Base-by-base conservation (phyloP, 2,888 invertebrate genomes). In the Tyria jacobaeae region DNA sequence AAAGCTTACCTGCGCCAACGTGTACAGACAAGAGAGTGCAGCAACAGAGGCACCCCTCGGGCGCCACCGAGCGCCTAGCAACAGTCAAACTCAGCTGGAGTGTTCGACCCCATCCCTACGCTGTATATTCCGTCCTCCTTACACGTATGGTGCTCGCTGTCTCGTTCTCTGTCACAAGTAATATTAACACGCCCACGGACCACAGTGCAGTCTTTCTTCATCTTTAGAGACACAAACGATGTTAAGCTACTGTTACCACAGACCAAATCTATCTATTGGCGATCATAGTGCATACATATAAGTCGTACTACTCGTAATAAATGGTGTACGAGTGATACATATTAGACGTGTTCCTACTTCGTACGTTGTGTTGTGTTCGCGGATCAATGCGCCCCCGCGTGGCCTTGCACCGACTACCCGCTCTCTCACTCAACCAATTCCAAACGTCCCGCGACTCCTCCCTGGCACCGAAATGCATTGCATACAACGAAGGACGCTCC, bases 311-410 rank as follows among this genome's bases (percentile, higher is more conserved):
- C 0, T 3, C 4, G 15, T 37, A 37, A 37, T 15, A 4, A 37
- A 37, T 37, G n/a, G 7, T 39, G 6, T 37, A 39, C 0, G 0
- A 6, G 0, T 7, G 39, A n/a, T n/a, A n/a, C n/a, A n/a, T n/a
- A n/a, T n/a, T n/a, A n/a, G n/a, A n/a, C n/a, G n/a, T n/a, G n/a
- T n/a, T n/a, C n/a, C n/a, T n/a, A n/a, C n/a, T n/a, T n/a, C n/a
- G n/a, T n/a, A n/a, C n/a, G n/a, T n/a, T n/a, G n/a, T n/a, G n/a
- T n/a, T n/a, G n/a, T 76, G 76, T 78, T 76, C 39, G 41, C 52
- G 52, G 59, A 66, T 66, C 79, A 74, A 75, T 73, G 69, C 53
- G n/a, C 54, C 58, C 63, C 41, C 62, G 31, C 57, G 57, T 57
- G 60, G 54, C 66, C 57, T 55, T 15, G 57, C 52, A 34, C 51